A percentile compares a stretch with the other conserved stretches of the same genome.
Evolutionary conservation across 2,113 vertebrate genomes (phyloP).

Genomic region (Daubentonia madagascariensis): DNA sequence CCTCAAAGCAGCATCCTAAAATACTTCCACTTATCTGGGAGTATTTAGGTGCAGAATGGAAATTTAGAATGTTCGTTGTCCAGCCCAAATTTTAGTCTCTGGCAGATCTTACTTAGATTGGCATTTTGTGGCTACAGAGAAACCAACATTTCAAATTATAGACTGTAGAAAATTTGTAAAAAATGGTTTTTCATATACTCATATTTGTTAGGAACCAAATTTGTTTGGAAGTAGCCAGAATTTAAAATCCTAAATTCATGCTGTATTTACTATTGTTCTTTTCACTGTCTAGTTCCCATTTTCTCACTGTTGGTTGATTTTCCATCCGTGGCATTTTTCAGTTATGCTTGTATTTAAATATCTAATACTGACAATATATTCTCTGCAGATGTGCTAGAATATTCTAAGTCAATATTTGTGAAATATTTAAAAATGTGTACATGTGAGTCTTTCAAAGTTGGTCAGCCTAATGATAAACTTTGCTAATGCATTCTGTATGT

Average conservation of each 20-base stretch:
- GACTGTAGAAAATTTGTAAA: conserved; percentile 4
- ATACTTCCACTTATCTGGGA: neutral
- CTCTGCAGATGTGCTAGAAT: neutral
- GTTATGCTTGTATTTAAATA: conserved; percentile 4
- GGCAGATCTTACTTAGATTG: conserved; percentile 29
- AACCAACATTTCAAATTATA: conserved; percentile 62
- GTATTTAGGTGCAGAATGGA: neutral
- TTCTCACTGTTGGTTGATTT: conserved; percentile 36
- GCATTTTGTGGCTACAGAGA: conserved; percentile 44
- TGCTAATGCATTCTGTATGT: neutral
- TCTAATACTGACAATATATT: conserved; percentile 21
- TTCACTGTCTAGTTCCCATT: conserved; percentile 4
- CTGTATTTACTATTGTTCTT: conserved; percentile 40
- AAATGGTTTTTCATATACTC: conserved; percentile 31
- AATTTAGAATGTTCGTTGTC: conserved; percentile 43
- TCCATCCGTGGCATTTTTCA: neutral
- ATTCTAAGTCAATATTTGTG: conserved; percentile 20
- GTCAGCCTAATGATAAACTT: neutral
- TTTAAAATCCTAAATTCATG: conserved; percentile 37
- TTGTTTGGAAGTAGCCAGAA: conserved; percentile 31
- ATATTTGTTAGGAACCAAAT: conserved; percentile 38
- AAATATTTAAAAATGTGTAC: neutral
- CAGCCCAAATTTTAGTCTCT: conserved; percentile 44
- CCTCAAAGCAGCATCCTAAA: neutral
- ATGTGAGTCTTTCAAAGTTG: neutral